phyloP scores from a whole-genome alignment of 2,113 vertebrate genomes.

The Pyrgilauda ruficollis region DNA sequence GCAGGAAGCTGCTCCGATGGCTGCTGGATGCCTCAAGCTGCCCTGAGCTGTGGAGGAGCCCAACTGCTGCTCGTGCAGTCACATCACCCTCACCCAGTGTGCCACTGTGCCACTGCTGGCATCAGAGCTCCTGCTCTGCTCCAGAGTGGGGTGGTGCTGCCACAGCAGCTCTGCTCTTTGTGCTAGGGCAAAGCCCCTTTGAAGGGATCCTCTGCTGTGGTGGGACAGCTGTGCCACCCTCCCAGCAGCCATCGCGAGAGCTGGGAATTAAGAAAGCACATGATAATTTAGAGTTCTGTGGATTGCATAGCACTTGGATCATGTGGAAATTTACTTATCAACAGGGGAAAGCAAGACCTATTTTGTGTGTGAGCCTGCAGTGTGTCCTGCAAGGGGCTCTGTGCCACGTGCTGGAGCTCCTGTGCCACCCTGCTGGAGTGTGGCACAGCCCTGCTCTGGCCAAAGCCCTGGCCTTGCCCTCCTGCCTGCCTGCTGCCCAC shows the following conservation, averaged over 20 bases:
- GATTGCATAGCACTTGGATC: not conserved
- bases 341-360: not conserved
- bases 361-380: not conserved
- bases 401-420: not conserved
- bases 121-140: not conserved
- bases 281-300: not conserved
- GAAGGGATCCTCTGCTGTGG: not conserved
- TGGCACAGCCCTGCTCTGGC: not conserved
- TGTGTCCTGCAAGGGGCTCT: fast-evolving
- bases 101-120: not conserved
- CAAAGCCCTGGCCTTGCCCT: not conserved
- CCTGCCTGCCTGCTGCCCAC: fast-evolving
- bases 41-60: not conserved
- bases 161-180: not conserved
- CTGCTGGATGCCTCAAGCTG: not conserved
- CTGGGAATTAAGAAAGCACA: not conserved
- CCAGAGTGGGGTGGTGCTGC: not conserved
- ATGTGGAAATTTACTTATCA: fast-evolving
- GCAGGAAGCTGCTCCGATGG: fast-evolving
- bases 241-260: not conserved
- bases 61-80: not conserved
- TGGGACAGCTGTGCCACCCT: not conserved
- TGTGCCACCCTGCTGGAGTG: fast-evolving
- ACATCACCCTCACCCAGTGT: not conserved
- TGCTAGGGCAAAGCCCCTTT: not conserved